Conservation (phyloP, 2,113 vertebrate genomes). For the Poeciliopsis prolifica region DNA sequence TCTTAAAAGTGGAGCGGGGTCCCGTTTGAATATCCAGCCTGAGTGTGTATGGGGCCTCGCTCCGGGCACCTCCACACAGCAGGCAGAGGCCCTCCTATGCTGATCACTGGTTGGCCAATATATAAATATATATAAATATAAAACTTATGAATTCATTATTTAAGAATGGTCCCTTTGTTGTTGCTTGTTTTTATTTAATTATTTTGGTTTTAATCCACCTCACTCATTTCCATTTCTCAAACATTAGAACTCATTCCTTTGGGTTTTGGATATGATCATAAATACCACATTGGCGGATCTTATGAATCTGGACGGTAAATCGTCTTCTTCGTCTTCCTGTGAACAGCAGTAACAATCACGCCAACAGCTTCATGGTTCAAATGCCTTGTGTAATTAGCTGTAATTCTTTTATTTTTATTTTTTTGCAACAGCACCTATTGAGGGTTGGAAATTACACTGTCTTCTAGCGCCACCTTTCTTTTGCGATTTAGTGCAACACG, state of each 20-base stretch:
- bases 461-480: slow-evolving; percentile 67
- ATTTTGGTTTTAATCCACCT: not conserved
- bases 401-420: not conserved
- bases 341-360: not conserved
- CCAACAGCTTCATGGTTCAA: not conserved
- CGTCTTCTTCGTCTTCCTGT: too few relatives aligned
- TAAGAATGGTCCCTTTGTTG: too few relatives aligned
- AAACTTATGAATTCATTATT: not conserved
- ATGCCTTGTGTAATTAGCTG: not conserved
- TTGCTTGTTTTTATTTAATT: not conserved
- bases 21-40: slow-evolving; percentile 59
- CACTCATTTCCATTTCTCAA: not conserved
- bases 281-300: not conserved
- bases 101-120: too few relatives aligned
- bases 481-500: not conserved
- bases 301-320: too few relatives aligned
- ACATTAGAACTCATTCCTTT: not conserved
- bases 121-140: too few relatives aligned
- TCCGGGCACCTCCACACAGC: slow-evolving; percentile 55
- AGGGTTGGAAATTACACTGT: slow-evolving; percentile 42
- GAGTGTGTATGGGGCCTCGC: slow-evolving; percentile 51
- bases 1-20: slow-evolving; percentile 44
- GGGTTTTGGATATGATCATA: not conserved
- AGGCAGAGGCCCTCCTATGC: slow-evolving; percentile 39
- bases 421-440: not conserved